Percentiles rank a stretch among this genome's conserved stretches.
Conservation (phyloP, 2,888 invertebrate species). For the Drosophila cracens region DNA sequence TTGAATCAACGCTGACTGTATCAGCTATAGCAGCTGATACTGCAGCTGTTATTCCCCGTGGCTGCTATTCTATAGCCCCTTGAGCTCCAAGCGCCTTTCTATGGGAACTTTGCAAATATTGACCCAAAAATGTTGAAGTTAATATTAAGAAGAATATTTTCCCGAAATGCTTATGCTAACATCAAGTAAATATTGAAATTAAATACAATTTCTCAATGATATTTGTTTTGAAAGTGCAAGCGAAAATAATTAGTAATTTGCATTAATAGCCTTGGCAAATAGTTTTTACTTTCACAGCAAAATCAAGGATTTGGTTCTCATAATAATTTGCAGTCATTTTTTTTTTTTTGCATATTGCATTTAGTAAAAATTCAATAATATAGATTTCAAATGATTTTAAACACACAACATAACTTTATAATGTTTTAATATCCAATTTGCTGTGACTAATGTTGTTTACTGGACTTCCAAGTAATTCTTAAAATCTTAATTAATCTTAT, state of each 20-base stretch:
- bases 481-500: conserved; percentile 2
- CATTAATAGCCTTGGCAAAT: not conserved
- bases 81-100: not conserved
- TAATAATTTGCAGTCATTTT: not conserved
- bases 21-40: not conserved
- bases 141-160: not conserved
- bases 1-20: conserved; percentile 12
- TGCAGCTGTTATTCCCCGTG: conserved; percentile 1
- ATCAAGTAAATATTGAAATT: not conserved
- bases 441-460: not conserved
- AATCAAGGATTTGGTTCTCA: not conserved
- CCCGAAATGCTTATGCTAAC: not conserved
- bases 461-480: not conserved
- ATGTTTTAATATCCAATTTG: not conserved
- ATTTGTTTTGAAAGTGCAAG: not conserved
- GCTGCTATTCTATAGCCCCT: conserved; percentile 7
- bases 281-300: not conserved
- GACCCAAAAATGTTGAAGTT: not conserved
- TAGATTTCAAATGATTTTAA: too few species aligned
- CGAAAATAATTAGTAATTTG: not conserved
- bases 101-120: conserved; percentile 14
- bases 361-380: too few species aligned
- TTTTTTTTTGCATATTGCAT: not conserved
- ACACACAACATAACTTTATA: not conserved
- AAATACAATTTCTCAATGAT: not conserved